These are phyloP conservation scores for Thalassophryne amazonica DNA, from an alignment of 2,797 vertebrate species.

Conservation along the genomic window DNA sequence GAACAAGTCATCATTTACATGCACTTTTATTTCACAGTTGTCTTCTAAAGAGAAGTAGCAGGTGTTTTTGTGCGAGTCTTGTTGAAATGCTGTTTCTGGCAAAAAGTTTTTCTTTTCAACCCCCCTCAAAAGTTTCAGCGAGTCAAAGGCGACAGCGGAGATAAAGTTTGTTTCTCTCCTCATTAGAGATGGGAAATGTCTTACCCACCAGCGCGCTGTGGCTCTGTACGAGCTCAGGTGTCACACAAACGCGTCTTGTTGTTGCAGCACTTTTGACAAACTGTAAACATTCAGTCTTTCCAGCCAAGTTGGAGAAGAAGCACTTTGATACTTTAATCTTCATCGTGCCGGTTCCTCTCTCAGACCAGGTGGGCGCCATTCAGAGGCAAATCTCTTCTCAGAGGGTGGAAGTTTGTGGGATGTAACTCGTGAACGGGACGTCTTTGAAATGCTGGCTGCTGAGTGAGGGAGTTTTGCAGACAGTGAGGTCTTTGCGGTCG, in stretches of 20 bases:
- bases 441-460: conserved; percentile 54
- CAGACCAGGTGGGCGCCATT: conserved; percentile 67
- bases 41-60: conserved; percentile 11
- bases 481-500: conserved; percentile 65
- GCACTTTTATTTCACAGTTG: conserved; percentile 6
- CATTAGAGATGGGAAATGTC: conserved; percentile 38
- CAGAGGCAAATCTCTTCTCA: conserved; percentile 60
- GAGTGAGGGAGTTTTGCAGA: conserved; percentile 52
- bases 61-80: background rate
- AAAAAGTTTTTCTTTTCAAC: conserved; percentile 1
- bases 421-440: conserved; percentile 58
- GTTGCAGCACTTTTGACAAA: conserved; percentile 56
- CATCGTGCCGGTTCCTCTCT: conserved; percentile 37
- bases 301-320: conserved; percentile 53
- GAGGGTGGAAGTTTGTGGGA: conserved; percentile 48
- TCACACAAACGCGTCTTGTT: conserved; percentile 57
- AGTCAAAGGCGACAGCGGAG: conserved; percentile 19
- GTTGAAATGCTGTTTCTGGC: conserved; percentile 15
- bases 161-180: conserved; percentile 44
- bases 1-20: conserved; percentile 9
- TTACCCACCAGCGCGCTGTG: conserved; percentile 14
- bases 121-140: conserved; percentile 13
- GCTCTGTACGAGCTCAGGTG: conserved; percentile 53
- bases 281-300: conserved; percentile 47
- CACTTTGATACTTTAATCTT: conserved; percentile 50